Evolutionary conservation across 2,113 vertebrate genomes (phyloP).

Genomic region (Sceloporus undulatus): DNA sequence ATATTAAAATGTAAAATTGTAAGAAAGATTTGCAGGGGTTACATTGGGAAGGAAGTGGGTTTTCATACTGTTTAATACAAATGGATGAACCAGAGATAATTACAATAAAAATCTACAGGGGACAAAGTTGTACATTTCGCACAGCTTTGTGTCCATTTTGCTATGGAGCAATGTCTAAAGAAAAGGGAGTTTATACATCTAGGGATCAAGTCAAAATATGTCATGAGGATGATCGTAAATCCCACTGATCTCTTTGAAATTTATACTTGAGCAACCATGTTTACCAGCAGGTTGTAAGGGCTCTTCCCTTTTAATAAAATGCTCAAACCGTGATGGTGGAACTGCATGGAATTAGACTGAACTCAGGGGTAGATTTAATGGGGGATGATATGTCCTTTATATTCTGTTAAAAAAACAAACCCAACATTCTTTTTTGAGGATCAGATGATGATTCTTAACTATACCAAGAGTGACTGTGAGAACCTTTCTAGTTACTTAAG

Average conservation of each 20-base stretch:
- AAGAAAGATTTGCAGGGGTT: constrained; percentile 28
- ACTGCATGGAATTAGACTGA: not conserved
- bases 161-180: not conserved
- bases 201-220: not conserved
- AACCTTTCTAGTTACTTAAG: not conserved
- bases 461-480: not conserved
- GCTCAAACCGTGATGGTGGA: not conserved
- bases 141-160: not conserved
- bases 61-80: constrained; percentile 6
- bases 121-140: not conserved
- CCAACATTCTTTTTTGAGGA: too few species aligned
- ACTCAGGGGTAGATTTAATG: not conserved
- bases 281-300: not conserved
- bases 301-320: not conserved
- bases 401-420: too few species aligned
- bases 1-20: constrained; percentile 35
- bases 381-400: not conserved
- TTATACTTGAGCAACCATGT: not conserved
- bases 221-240: not conserved
- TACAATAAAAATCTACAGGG: not conserved
- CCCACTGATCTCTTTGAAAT: not conserved
- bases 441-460: too few species aligned
- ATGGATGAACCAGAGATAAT: constrained; percentile 33
- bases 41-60: constrained; percentile 26
- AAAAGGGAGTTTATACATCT: not conserved